Percentiles rank a stretch among this genome's conserved stretches.
Conservation (phyloP, 2,888 invertebrate species). For the Dendrolimus houi region DNA sequence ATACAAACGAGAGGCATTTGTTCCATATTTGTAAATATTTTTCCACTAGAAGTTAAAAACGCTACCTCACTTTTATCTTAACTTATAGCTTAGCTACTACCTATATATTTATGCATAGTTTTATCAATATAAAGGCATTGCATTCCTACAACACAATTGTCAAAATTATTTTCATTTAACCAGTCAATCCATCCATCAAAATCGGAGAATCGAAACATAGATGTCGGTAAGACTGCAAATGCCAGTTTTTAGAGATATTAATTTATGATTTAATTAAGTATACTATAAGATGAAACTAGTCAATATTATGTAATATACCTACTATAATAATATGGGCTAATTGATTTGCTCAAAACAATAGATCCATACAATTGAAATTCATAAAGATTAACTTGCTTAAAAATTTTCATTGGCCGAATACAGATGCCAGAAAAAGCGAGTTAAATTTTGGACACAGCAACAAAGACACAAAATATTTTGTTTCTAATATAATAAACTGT, state of each 20-base stretch:
- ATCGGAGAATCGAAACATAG: slow-evolving; percentile 20
- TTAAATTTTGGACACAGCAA: too few relatives aligned
- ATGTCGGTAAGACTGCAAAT: slow-evolving; percentile 60
- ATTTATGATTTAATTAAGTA: slow-evolving; percentile 41
- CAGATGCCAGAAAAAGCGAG: not conserved
- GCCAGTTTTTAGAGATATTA: slow-evolving; percentile 61
- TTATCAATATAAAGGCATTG: slow-evolving; percentile 8
- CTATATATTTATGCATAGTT: slow-evolving; percentile 24
- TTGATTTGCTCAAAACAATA: slow-evolving; percentile 47
- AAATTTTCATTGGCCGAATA: not conserved
- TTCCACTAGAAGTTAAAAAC: slow-evolving; percentile 71
- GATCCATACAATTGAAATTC: slow-evolving; percentile 1
- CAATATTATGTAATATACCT: slow-evolving; percentile 43
- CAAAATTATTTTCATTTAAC: too few relatives aligned
- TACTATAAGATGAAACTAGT: slow-evolving; percentile 66
- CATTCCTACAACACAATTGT: too few relatives aligned
- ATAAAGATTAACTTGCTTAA: slow-evolving; percentile 11
- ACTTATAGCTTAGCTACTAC: slow-evolving; percentile 67
- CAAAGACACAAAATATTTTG: too few relatives aligned
- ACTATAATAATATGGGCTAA: slow-evolving; percentile 35
- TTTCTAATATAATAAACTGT: not conserved
- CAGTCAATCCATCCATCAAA: too few relatives aligned
- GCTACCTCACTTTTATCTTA: slow-evolving; percentile 73
- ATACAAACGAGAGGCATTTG: slow-evolving; percentile 49
- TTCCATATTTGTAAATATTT: slow-evolving; percentile 66